These are phyloP conservation scores for Drosophila tani DNA, from an alignment of 1,140 invertebrate genomes.

Conservation along the genomic window DNA sequence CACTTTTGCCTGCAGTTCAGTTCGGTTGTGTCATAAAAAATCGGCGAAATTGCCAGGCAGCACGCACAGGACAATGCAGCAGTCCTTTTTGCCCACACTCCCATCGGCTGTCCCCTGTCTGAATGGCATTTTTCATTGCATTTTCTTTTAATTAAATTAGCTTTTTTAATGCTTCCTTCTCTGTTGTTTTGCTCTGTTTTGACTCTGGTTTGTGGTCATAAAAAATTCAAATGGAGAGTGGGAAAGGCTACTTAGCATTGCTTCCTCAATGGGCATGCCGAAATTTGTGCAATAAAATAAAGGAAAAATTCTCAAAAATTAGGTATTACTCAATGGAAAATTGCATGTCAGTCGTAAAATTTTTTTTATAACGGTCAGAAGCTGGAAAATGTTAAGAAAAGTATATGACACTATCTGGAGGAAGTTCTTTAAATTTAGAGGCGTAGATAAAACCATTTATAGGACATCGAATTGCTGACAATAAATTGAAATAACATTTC, in stretches of 20 bases:
- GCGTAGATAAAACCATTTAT: background rate
- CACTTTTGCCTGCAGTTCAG: slow-evolving; percentile 53
- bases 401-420: background rate
- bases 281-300: slow-evolving; percentile 35
- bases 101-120: slow-evolving; percentile 12
- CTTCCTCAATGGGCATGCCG: slow-evolving; percentile 22
- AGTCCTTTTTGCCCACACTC: slow-evolving; percentile 10
- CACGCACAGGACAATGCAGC: slow-evolving; percentile 75
- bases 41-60: slow-evolving; percentile 71
- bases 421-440: background rate
- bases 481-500: background rate
- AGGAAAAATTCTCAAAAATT: slow-evolving; percentile 31
- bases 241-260: slow-evolving; percentile 32
- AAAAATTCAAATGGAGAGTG: slow-evolving; percentile 8
- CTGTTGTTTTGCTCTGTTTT: slow-evolving; percentile 59
- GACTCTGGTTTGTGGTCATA: slow-evolving; percentile 54
- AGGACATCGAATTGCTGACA: background rate
- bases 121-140: slow-evolving; percentile 79
- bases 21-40: slow-evolving; percentile 76
- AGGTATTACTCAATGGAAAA: slow-evolving; percentile 48
- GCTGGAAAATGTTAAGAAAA: background rate
- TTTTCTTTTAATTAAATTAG: slow-evolving; percentile 84
- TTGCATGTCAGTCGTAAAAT: slow-evolving; percentile 41
- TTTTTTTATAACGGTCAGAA: background rate
- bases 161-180: slow-evolving; percentile 72